A percentile compares a stretch with the other conserved stretches of the same genome.
Evolutionary conservation across 2,888 invertebrate genomes (phyloP).

Genomic region (Tachina grossa): DNA sequence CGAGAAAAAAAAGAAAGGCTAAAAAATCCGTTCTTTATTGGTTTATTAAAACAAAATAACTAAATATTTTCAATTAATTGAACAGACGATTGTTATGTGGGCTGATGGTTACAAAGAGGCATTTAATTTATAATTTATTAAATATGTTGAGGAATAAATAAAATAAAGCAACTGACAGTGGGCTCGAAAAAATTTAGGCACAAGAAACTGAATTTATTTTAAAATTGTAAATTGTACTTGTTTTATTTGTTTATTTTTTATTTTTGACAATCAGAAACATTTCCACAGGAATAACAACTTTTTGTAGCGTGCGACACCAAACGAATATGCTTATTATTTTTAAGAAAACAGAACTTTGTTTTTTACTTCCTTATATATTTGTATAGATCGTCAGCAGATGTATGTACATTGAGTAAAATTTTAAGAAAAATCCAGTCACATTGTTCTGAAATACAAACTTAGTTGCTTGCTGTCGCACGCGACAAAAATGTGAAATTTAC

Average conservation of each 20-base stretch:
- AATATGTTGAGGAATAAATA: slow-evolving; percentile 5
- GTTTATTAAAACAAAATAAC: slow-evolving; percentile 12
- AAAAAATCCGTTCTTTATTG: slow-evolving; percentile 19
- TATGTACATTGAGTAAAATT: no score
- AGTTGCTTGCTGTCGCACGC: no score
- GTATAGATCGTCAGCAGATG: no score
- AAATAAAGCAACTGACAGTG: background rate
- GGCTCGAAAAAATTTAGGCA: background rate
- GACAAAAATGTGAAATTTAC: no score
- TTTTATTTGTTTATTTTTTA: no score
- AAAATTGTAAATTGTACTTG: background rate
- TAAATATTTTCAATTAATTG: slow-evolving; percentile 27
- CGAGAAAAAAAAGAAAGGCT: background rate
- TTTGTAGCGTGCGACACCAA: no score
- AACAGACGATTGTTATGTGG: slow-evolving; percentile 33
- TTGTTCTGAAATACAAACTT: no score
- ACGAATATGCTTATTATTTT: no score
- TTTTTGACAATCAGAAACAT: background rate
- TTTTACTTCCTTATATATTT: no score
- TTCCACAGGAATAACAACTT: no score
- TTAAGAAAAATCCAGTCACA: no score
- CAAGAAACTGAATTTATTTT: background rate
- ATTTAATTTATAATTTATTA: slow-evolving; percentile 16
- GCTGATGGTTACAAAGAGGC: slow-evolving; percentile 27
- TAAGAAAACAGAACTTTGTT: no score